Base-by-base conservation (phyloP, 2,113 vertebrate genomes). In the Dolichallabes microphthalmus region DNA sequence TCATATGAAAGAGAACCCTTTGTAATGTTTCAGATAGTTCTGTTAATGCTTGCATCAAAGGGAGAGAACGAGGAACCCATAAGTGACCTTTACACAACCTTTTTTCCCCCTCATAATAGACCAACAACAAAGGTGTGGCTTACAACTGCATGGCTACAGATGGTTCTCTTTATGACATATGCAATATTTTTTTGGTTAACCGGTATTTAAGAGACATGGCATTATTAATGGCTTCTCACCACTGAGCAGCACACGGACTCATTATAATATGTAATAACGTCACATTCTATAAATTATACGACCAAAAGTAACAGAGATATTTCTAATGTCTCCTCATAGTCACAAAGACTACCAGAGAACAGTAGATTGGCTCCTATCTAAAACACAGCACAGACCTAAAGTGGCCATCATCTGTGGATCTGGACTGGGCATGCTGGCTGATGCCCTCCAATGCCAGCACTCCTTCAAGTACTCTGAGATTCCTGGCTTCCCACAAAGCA, bases 321-420 rank as follows among this genome's bases (percentile, higher is more conserved):
- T 80, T 69, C 3, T 58, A 60, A 52, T 85, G 30, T n/a, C 69
- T 71, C 12, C 27, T 22, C 75, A 11, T 66, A 96, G 95, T 85
- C 91, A 95, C 75, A 94, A 95, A 0, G 94, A 95, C 60, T 96
- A 94, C 89, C 93, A 94, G 91, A 92, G 89, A 85, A 92, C 95
- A n/a, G 94, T 94, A n/a, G 93, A 94, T 19, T 96, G 95, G 95
- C 69, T 96, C 82, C 88, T 91, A 88, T 90, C 92, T 25, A 92
- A 93, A 20, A 95, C 94, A 0, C 92, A 90, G 68, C 93, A 93
- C 84, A 93, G 94, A 63, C 95, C 95, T 66, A 93, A 93, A 76
- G 93, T 96, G 86, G 95, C 94, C 11, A 95, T 96, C 86, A 95
- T 96, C 89, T 96, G 95, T 19, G 95, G 95, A 3, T 93, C 95